phyloP scores from a whole-genome alignment of 2,113 vertebrate species.

The Notarius quadriscutis region DNA sequence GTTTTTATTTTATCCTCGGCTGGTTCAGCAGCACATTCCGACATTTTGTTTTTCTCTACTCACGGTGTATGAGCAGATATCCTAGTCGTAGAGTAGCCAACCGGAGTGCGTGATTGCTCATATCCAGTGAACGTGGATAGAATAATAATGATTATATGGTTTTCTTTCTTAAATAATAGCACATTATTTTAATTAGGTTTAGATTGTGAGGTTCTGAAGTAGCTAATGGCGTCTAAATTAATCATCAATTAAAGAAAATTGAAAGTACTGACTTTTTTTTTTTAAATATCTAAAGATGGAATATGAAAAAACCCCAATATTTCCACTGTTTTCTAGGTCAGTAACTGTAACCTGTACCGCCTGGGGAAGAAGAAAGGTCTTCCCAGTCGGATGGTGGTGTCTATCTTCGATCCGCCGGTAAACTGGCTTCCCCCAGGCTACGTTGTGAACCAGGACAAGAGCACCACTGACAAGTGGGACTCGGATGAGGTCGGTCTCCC shows the following conservation, averaged over 20 bases:
- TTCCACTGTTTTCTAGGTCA: constrained; percentile 74
- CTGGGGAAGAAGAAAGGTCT: constrained; percentile 98
- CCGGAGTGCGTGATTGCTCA: no score
- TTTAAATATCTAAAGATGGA: not conserved
- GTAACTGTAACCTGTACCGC: constrained; percentile 98
- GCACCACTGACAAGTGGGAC: constrained; percentile 85
- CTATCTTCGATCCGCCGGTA: constrained; percentile 97
- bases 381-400: constrained; percentile 98
- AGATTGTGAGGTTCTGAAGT: not conserved
- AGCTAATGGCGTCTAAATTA: not conserved
- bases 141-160: no score
- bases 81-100: no score
- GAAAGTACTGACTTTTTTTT: not conserved
- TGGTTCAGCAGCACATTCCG: no score
- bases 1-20: no score
- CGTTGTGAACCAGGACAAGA: constrained; percentile 94
- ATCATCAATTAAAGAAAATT: not conserved
- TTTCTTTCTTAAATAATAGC: no score
- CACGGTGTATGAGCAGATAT: no score
- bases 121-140: no score
- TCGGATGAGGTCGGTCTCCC: constrained; percentile 84
- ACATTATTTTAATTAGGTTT: not conserved
- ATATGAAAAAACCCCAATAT: not conserved
- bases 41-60: no score
- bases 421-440: constrained; percentile 99